Conservation (phyloP, 1,140 invertebrate genomes). For the Pseudomyrmex gracilis region DNA sequence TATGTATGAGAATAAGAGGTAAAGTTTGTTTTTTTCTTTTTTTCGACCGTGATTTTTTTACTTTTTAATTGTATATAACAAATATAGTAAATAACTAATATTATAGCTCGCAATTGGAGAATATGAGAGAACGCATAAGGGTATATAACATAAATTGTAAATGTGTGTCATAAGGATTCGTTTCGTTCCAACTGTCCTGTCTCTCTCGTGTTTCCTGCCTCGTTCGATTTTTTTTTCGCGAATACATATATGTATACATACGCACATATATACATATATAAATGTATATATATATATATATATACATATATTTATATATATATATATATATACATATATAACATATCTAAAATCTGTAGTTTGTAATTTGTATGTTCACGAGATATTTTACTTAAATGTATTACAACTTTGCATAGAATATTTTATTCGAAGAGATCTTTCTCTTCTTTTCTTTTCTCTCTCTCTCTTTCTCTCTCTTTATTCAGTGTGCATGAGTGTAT, state of each 20-base stretch:
- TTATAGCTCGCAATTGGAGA: constrained; percentile 75
- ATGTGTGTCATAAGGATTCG: constrained; percentile 63
- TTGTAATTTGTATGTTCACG: constrained; percentile 48
- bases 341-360: constrained; percentile 67
- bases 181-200: constrained; percentile 64
- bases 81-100: constrained; percentile 81
- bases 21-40: constrained; percentile 52
- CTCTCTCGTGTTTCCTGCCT: constrained; percentile 45
- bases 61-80: constrained; percentile 72
- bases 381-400: constrained; percentile 68
- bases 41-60: constrained; percentile 70
- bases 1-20: constrained; percentile 66
- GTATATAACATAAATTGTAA: constrained; percentile 74
- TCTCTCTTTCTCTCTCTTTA: neutral
- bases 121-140: constrained; percentile 73
- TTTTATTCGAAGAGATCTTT: constrained; percentile 70
- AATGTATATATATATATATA: no score
- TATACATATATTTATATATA: neutral
- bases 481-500: neutral
- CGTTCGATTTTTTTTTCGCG: constrained; percentile 54
- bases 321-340: no score
- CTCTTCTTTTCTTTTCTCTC: constrained; percentile 28
- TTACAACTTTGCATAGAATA: constrained; percentile 65
- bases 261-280: neutral
- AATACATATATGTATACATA: constrained; percentile 51